Evolutionary conservation across 2,888 invertebrate species (phyloP).

Genomic region (Ophioninae sp.): DNA sequence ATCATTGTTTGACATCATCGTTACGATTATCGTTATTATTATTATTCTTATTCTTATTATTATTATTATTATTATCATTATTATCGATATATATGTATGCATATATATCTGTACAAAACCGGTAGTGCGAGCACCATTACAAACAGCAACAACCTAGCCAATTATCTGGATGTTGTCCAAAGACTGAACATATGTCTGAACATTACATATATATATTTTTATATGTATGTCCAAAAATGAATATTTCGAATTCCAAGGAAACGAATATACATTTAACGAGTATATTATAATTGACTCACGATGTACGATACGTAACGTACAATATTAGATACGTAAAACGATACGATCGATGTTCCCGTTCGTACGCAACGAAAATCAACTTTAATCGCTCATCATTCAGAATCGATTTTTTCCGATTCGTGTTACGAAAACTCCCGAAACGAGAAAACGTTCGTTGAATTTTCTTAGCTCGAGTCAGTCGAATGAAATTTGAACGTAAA

Average conservation of each 20-base stretch:
- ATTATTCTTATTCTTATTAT: slow-evolving; percentile 37
- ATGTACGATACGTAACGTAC: not conserved
- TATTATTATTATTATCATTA: slow-evolving; percentile 22
- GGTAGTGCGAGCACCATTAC: slow-evolving; percentile 81
- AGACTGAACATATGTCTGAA: slow-evolving; percentile 51
- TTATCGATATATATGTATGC: slow-evolving; percentile 29
- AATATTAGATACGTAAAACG: not conserved
- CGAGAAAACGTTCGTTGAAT: too few species aligned
- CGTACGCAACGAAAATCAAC: too few species aligned
- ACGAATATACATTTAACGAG: not conserved
- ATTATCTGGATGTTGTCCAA: slow-evolving; percentile 75
- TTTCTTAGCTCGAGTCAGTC: too few species aligned
- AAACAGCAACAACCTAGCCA: slow-evolving; percentile 82
- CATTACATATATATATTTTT: slow-evolving; percentile 24
- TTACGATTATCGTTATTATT: slow-evolving; percentile 17
- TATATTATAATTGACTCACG: not conserved
- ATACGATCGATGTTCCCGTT: not conserved
- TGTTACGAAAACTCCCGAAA: too few species aligned
- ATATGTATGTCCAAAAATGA: not conserved
- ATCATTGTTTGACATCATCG: slow-evolving; percentile 21
- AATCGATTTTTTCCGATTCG: too few species aligned
- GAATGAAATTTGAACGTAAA: too few species aligned
- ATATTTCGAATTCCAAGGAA: not conserved
- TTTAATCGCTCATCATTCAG: too few species aligned
- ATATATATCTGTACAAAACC: slow-evolving; percentile 58